Evolutionary conservation across 2,888 invertebrate genomes (phyloP).

Genomic region (Tiliacea aurago): DNA sequence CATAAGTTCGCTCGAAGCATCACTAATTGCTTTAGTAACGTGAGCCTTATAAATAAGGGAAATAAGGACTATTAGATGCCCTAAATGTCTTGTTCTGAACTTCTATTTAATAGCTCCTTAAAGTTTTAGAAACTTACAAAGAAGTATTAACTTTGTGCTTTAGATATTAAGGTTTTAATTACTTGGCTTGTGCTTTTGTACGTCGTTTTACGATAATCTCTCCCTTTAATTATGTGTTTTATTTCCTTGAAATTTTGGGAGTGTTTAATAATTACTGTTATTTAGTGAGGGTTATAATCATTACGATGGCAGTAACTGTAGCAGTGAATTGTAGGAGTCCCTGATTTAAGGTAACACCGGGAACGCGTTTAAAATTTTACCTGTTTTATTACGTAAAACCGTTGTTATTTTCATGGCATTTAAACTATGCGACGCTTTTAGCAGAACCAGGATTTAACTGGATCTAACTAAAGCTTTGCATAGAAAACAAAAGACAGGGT

Average conservation of each 20-base stretch:
- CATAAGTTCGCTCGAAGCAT: conserved; percentile 60
- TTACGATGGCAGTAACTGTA: conserved; percentile 46
- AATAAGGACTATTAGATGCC: conserved; percentile 59
- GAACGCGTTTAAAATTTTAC: conserved; percentile 22
- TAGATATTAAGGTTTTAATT: conserved; percentile 64
- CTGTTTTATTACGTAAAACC: conserved; percentile 17
- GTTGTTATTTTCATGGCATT: conserved; percentile 31
- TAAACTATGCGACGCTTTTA: conserved; percentile 18
- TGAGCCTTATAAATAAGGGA: conserved; percentile 61
- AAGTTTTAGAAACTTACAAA: conserved; percentile 66
- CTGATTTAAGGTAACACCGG: conserved; percentile 43
- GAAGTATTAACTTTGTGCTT: conserved; percentile 65
- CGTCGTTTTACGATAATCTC: conserved; percentile 60
- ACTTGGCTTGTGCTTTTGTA: conserved; percentile 56
- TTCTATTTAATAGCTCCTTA: conserved; percentile 66
- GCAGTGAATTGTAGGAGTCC: conserved; percentile 41
- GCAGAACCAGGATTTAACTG: conserved; percentile 26
- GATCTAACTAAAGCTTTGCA: conserved; percentile 40
- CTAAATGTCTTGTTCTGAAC: conserved; percentile 62
- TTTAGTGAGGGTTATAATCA: conserved; percentile 59
- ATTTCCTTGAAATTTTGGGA: conserved; percentile 60
- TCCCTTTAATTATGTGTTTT: conserved; percentile 64
- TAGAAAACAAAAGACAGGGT: conserved; percentile 25
- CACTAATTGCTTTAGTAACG: conserved; percentile 61
- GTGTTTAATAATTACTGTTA: conserved; percentile 60